Evolutionary conservation across 2,113 vertebrate species (phyloP), one percentile per base, ranked within the genome.

Genomic region (Salvelinus fontinalis): DNA sequence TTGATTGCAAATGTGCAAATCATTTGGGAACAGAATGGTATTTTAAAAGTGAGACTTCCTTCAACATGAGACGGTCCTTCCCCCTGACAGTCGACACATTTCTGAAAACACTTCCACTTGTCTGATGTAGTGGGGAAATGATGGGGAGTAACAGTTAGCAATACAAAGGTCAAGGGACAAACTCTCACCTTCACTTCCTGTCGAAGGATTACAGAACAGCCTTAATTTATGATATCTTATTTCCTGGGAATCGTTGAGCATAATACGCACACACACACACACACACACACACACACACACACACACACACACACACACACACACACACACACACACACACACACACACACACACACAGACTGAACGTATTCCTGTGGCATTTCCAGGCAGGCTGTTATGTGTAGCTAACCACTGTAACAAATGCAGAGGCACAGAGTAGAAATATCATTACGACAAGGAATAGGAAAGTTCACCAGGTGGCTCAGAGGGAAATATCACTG

Each of bases 121-220:
- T 9, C 16, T 26, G 29, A 70, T 65, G 76, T 27, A 44, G 77
- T 75, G 75, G 72, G 79, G 59, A 22, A 73, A 69, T 76, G 0
- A 26, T 49, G 31, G 20, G 11, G 31, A 62, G n/a, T 39, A 16
- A 60, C 79, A 79, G 69, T 80, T 77, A 86, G 76, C 26, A 48
- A 51, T 78, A 71, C 39, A 84, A 83, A 77, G 81, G 71, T 12
- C 71, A 84, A 75, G 85, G 73, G 89, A 87, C 68, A 24, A 74
- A 79, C 79, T 79, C 18, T 1, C 34, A 22, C 67, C n/a, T 44
- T 44, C 9, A 2, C 39, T 44, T 44, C 39, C 9, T 57, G 64
- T 34, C 16, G 29, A 26, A 12, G 2, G 9, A 44, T 44, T 44
- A 44, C 39, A 44, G 39, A 44, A 44, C 39, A 44, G 39, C 9